Conservation (phyloP, 2,888 invertebrate genomes). For the Chorisops tibialis region DNA sequence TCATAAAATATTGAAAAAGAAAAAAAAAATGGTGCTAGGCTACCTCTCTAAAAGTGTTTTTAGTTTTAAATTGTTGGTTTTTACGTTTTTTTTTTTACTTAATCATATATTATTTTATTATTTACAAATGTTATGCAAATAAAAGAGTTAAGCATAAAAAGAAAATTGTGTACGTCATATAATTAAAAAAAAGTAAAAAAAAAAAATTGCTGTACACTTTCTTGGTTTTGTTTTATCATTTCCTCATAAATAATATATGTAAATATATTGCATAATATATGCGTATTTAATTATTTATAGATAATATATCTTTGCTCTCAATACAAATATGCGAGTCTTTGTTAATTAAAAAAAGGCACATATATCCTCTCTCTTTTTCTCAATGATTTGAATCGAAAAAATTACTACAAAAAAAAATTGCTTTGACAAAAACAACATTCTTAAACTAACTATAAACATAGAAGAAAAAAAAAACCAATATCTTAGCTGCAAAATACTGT, state of each 20-base stretch:
- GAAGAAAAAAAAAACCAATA: too few species aligned
- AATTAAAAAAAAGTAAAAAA: constrained; percentile 20
- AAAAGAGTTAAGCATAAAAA: constrained; percentile 21
- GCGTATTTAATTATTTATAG: constrained; percentile 8
- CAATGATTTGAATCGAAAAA: constrained; percentile 3
- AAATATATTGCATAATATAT: constrained; percentile 27
- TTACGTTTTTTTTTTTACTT: constrained; percentile 13
- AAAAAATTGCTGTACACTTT: constrained; percentile 14
- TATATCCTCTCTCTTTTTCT: constrained; percentile 22
- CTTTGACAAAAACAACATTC: constrained; percentile 16
- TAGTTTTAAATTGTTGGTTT: constrained; percentile 20
- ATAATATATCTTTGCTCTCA: constrained; percentile 20
- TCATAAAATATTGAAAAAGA: constrained; percentile 9
- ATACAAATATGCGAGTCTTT: constrained; percentile 25
- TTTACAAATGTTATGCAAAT: constrained; percentile 25
- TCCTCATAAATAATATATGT: constrained; percentile 24
- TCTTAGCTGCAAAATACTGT: too few species aligned
- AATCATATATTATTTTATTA: constrained; percentile 23
- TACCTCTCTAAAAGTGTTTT: constrained; percentile 18
- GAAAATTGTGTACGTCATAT: constrained; percentile 1
- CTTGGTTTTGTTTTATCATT: constrained; percentile 1
- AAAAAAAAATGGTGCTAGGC: constrained; percentile 26
- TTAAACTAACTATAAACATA: constrained; percentile 12
- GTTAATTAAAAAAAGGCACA: constrained; percentile 18
- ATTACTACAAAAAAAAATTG: too few species aligned